These are phyloP conservation scores for Zosterops japonicus DNA, from an alignment of 2,113 vertebrate genomes.

Conservation along the genomic window DNA sequence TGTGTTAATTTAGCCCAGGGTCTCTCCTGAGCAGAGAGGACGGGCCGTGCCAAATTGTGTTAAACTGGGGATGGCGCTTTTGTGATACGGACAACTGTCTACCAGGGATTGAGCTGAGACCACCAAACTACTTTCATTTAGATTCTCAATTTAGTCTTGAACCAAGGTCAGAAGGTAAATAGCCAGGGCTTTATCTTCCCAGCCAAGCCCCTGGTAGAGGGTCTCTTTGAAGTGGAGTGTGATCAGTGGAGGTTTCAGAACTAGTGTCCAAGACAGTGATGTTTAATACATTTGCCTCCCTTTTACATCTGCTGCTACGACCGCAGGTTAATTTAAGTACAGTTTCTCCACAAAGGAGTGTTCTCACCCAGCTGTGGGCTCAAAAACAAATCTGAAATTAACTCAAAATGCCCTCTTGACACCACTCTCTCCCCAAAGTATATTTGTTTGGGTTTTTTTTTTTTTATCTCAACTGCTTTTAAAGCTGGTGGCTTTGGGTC, in stretches of 20 bases:
- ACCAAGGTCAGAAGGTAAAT: slow-evolving; percentile 76
- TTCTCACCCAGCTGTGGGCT: slow-evolving; percentile 15
- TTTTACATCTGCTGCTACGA: slow-evolving; percentile 51
- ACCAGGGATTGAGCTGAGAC: slow-evolving; percentile 62
- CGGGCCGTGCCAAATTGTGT: slow-evolving; percentile 40
- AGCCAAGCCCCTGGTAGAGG: slow-evolving; percentile 74
- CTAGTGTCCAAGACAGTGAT: slow-evolving; percentile 74
- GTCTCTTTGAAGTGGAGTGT: slow-evolving; percentile 74
- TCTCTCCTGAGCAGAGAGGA: slow-evolving; percentile 56
- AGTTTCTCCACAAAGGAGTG: slow-evolving; percentile 10
- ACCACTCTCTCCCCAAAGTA: not conserved
- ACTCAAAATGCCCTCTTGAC: not conserved
- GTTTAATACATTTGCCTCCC: slow-evolving; percentile 70
- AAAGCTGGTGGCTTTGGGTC: not conserved
- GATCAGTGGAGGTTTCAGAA: slow-evolving; percentile 70
- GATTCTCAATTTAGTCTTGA: slow-evolving; percentile 61
- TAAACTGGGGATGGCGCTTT: slow-evolving; percentile 65
- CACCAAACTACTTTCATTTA: slow-evolving; percentile 67
- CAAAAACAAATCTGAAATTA: slow-evolving; percentile 39
- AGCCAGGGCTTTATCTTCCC: slow-evolving; percentile 73
- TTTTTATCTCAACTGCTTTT: not conserved
- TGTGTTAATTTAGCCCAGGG: slow-evolving; percentile 45
- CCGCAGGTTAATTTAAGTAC: slow-evolving; percentile 67
- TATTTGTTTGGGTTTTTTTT: not conserved
- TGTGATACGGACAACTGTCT: slow-evolving; percentile 59